These are phyloP conservation scores for Suricata suricatta DNA, from an alignment of 2,113 vertebrate genomes.

Conservation along the genomic window DNA sequence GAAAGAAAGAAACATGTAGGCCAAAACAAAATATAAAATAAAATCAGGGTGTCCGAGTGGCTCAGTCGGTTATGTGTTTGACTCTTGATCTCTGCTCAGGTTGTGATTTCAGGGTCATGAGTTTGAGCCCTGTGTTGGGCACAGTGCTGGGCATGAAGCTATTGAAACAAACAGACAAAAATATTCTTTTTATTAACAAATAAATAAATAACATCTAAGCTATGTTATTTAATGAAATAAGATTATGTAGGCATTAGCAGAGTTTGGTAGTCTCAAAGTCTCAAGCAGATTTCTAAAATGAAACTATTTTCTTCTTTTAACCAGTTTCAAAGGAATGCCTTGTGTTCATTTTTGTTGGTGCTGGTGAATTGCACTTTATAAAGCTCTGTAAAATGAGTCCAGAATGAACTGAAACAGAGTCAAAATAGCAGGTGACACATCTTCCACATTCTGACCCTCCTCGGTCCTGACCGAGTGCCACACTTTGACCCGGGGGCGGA, in stretches of 20 bases:
- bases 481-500: neutral
- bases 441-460: neutral
- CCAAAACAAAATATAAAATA: neutral
- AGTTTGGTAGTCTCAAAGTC: neutral
- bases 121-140: no score
- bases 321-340: neutral
- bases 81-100: no score
- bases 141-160: no score
- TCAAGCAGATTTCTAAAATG: neutral
- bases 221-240: neutral
- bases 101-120: no score
- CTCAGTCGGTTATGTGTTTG: no score
- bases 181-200: neutral
- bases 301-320: neutral
- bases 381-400: conserved; percentile 29
- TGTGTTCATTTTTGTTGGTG: neutral
- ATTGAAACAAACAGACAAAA: no score
- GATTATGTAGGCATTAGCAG: neutral
- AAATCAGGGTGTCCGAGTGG: no score
- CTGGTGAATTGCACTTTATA: neutral
- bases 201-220: neutral
- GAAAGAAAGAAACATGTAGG: neutral
- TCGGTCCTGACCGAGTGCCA: neutral
- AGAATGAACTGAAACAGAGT: conserved; percentile 9
- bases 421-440: conserved; percentile 16